Evolutionary conservation across 2,113 vertebrate species (phyloP).

Genomic region (Leiothrix lutea): DNA sequence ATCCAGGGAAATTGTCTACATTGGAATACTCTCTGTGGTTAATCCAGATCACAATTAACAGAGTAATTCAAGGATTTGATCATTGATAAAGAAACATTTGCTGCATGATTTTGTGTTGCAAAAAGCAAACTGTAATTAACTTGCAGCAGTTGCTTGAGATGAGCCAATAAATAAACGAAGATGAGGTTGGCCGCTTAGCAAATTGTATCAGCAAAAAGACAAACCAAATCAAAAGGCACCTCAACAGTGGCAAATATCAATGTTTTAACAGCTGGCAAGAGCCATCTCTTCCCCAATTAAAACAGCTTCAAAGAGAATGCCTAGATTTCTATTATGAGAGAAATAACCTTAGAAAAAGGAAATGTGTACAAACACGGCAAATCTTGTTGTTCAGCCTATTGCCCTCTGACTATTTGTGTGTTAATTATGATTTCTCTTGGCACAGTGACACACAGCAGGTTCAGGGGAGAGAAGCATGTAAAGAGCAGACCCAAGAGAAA

Average conservation of each 20-base stretch:
- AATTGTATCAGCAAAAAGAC: neutral
- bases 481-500: neutral
- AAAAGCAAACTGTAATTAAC: constrained; percentile 26
- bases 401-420: neutral
- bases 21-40: neutral
- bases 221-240: neutral
- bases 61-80: neutral
- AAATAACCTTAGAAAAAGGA: neutral
- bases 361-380: neutral
- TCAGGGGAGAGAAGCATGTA: neutral
- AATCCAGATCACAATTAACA: neutral
- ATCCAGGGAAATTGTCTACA: neutral
- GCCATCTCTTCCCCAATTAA: neutral
- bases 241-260: neutral
- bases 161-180: constrained; percentile 37
- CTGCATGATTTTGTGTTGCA: neutral
- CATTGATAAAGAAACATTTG: neutral
- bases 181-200: neutral
- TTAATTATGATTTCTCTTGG: neutral
- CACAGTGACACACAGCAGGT: accelerated
- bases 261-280: neutral
- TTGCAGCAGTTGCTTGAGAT: neutral
- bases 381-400: neutral
- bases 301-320: neutral
- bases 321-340: neutral